Percentiles rank a stretch among this genome's conserved stretches.
Evolutionary conservation across 2,888 invertebrate species (phyloP).

Genomic region (Cabera pusaria): DNA sequence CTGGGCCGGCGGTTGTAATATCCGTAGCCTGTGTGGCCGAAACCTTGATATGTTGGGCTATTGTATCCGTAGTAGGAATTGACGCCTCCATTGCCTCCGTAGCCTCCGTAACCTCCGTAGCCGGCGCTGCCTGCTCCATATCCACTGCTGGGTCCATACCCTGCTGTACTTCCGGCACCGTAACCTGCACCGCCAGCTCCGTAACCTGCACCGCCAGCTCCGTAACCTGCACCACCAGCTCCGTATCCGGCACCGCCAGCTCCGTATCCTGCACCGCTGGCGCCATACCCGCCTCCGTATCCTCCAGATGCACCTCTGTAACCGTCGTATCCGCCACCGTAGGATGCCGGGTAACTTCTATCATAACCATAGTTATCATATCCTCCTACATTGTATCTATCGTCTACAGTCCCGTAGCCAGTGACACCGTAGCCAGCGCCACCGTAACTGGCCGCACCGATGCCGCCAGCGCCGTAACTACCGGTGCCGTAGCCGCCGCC

Average conservation of each 20-base stretch:
- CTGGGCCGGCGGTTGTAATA: slow-evolving; percentile 72
- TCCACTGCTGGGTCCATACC: slow-evolving; percentile 17
- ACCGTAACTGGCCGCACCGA: slow-evolving; percentile 15
- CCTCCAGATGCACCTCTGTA: slow-evolving; percentile 18
- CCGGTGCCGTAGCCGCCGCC: slow-evolving; percentile 17
- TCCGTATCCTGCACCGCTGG: slow-evolving; percentile 84
- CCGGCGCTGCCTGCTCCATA: slow-evolving; percentile 18
- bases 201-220: slow-evolving; percentile 84
- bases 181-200: too few relatives aligned
- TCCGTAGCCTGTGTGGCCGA: slow-evolving; percentile 83
- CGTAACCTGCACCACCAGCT: slow-evolving; percentile 20
- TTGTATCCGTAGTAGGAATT: slow-evolving; percentile 84
- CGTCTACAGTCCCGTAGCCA: slow-evolving; percentile 40
- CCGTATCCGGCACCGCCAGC: slow-evolving; percentile 79
- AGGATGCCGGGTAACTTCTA: slow-evolving; percentile 56
- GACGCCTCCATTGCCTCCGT: slow-evolving; percentile 84
- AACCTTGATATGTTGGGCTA: slow-evolving; percentile 78
- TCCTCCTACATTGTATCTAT: slow-evolving; percentile 76
- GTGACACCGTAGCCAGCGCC: slow-evolving; percentile 24
- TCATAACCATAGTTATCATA: slow-evolving; percentile 84
- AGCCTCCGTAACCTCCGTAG: slow-evolving; percentile 79
- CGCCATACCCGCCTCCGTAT: slow-evolving; percentile 35
- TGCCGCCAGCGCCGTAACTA: slow-evolving; percentile 20
- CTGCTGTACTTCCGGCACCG: slow-evolving; percentile 10
- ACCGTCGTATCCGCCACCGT: slow-evolving; percentile 1